phyloP scores from a whole-genome alignment of 92 coral and sea anemone species.

The Hydrozoanthus gracilis region DNA sequence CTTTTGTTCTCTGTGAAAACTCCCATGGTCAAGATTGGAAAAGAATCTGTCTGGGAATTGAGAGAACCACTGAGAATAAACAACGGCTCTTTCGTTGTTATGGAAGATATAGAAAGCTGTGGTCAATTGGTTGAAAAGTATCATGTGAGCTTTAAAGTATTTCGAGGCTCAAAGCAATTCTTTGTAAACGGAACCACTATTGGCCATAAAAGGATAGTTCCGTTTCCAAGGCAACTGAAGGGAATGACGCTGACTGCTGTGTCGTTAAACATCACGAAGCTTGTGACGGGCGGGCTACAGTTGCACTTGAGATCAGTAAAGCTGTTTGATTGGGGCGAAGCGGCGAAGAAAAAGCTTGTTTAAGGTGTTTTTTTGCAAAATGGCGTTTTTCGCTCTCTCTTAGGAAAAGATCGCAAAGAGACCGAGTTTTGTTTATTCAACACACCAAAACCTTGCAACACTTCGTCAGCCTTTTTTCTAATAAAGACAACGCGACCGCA shows the following conservation, averaged over 20 bases:
- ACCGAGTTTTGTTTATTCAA: too few relatives aligned
- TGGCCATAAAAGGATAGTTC: conserved; percentile 85
- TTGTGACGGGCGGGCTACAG: conserved; percentile 46
- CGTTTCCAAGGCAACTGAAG: conserved; percentile 63
- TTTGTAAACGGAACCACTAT: conserved; percentile 63
- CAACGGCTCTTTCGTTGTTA: conserved; percentile 74
- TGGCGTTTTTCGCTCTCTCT: too few relatives aligned
- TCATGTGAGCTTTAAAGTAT: conserved; percentile 38
- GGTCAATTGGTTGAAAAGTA: conserved; percentile 73
- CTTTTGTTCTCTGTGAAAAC: conserved; percentile 31
- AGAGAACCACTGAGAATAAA: conserved; percentile 20
- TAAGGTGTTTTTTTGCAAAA: not conserved
- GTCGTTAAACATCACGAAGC: conserved; percentile 55
- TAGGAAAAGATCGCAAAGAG: too few relatives aligned
- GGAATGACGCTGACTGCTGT: conserved; percentile 44
- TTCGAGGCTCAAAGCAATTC: conserved; percentile 33
- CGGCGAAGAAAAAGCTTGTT: conserved; percentile 41
- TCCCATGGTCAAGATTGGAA: conserved; percentile 52
- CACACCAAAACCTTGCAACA: too few relatives aligned
- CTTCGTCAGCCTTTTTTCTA: too few relatives aligned
- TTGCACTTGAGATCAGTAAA: conserved; percentile 60
- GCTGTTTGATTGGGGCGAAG: conserved; percentile 77
- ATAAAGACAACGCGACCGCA: too few relatives aligned
- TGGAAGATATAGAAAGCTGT: conserved; percentile 65
- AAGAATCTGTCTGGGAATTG: conserved; percentile 30